phyloP scores from a whole-genome alignment of 2,797 vertebrate species.

The Xiphophorus birchmanni region DNA sequence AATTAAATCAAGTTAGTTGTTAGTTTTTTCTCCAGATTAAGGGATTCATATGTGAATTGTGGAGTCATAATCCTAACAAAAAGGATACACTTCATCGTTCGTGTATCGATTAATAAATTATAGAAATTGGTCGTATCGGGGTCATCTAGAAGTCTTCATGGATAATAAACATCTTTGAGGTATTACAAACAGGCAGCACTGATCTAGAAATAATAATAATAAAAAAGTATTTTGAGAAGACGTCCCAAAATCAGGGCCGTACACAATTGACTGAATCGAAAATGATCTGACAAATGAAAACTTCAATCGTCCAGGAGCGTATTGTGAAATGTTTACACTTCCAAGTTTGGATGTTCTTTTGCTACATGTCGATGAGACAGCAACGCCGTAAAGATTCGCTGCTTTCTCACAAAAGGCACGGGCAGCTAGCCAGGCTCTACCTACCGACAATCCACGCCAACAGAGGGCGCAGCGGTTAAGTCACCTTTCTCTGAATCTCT shows the following conservation, averaged over 20 bases:
- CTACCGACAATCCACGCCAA: neutral
- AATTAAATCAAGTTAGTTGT: neutral
- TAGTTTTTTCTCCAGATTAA: neutral
- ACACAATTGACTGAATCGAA: neutral
- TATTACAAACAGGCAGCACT: constrained; percentile 10
- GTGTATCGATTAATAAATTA: neutral
- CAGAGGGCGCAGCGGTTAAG: neutral
- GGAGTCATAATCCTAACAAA: neutral
- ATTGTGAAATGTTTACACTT: neutral
- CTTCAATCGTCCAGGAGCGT: neutral
- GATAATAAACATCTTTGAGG: constrained; percentile 27
- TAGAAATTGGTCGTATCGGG: neutral
- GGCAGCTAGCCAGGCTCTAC: neutral
- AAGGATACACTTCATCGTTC: neutral
- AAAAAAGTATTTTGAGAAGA: neutral
- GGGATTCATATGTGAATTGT: neutral
- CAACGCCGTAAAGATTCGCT: neutral
- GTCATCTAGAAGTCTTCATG: constrained; percentile 1
- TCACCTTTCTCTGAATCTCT: neutral
- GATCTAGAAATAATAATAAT: neutral
- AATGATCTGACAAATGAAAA: neutral
- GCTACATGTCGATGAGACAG: neutral
- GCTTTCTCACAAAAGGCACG: constrained; percentile 4
- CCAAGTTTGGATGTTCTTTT: neutral
- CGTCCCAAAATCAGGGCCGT: neutral